Evolutionary conservation across 1,140 invertebrate species (phyloP), one percentile per base, ranked within the genome.

Genomic region (Microplitis mediator): DNA sequence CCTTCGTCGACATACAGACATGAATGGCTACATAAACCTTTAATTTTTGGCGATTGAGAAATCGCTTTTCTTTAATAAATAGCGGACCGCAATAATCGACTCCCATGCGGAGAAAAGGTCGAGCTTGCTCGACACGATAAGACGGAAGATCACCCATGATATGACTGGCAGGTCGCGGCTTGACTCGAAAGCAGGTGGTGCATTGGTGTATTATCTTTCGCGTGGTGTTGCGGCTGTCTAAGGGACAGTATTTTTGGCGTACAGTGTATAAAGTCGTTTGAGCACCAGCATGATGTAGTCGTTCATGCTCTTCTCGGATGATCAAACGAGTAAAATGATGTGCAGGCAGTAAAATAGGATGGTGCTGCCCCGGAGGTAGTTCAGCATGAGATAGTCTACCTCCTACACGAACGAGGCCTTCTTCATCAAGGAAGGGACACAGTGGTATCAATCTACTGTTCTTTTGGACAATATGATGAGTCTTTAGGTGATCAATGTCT

Each of bases 231-330:
- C 67, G 6, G 51, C 70, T 63, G 34, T 54, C 39, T 4, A 73
- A 11, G 56, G 61, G 52, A 74, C 75, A 77, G 54, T 67, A 77
- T 3, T 62, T 14, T 16, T 68, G 39, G 3, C 71, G 34, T 3
- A 77, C 11, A 0, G 45, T 9, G 11, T 69, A 50, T 2, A 62
- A 54, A 0, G 64, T 61, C 3, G 60, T 9, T 35, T 71, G 69
- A 3, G 34, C 9, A 13, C 69, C 69, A 6, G 31, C 67, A 39
- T 75, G 74, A 4, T 56, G 35, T 4, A n/a, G 16, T 9, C 4
- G 4, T 4, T 16, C 4, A 61, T 73, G 72, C 9, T 60, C 39
- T 0, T 54, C 11, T 1, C 4, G 3, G 31, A 73, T 68, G 11
- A 73, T 52, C 0, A 69, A n/a, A 35, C 23, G 16, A 2, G 72